phyloP scores from a whole-genome alignment of 2,888 invertebrate species.

The Argynnis bischoffii region DNA sequence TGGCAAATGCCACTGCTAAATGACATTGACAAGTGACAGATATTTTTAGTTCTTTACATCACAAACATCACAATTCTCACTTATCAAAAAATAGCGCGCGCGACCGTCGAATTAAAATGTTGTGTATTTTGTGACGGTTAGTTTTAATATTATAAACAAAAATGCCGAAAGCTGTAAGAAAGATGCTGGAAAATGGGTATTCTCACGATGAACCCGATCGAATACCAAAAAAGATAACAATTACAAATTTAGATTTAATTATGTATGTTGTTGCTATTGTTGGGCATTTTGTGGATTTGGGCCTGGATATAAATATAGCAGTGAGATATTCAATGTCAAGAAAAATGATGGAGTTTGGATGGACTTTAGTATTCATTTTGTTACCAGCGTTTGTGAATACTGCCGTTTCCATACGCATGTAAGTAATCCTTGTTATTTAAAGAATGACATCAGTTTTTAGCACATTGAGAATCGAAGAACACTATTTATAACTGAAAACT shows the following conservation, averaged over 20 bases:
- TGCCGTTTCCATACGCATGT: slow-evolving; percentile 88
- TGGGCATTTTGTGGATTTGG: slow-evolving; percentile 86
- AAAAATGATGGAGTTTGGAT: slow-evolving; percentile 84
- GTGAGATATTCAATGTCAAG: slow-evolving; percentile 82
- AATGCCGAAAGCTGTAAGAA: slow-evolving; percentile 63
- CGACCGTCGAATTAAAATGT: slow-evolving; percentile 8
- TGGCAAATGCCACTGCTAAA: slow-evolving; percentile 1
- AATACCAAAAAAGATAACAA: slow-evolving; percentile 82
- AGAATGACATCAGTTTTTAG: slow-evolving; percentile 20
- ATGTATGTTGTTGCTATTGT: slow-evolving; percentile 85
- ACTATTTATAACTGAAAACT: slow-evolving; percentile 7
- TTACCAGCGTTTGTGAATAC: slow-evolving; percentile 89
- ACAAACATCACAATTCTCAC: too few species aligned
- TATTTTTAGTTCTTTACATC: too few species aligned
- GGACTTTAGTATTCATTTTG: slow-evolving; percentile 87
- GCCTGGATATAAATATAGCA: slow-evolving; percentile 87
- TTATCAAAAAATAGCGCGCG: too few species aligned
- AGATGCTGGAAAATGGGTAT: slow-evolving; percentile 62
- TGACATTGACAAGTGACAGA: neutral
- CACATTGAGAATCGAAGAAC: neutral
- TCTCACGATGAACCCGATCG: slow-evolving; percentile 82
- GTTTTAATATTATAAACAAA: slow-evolving; percentile 28
- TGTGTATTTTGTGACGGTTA: neutral
- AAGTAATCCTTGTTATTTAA: slow-evolving; percentile 53
- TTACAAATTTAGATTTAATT: slow-evolving; percentile 84